Conservation (phyloP, 92 coral and sea anemone species). For the Epizoanthus fatuus region DNA sequence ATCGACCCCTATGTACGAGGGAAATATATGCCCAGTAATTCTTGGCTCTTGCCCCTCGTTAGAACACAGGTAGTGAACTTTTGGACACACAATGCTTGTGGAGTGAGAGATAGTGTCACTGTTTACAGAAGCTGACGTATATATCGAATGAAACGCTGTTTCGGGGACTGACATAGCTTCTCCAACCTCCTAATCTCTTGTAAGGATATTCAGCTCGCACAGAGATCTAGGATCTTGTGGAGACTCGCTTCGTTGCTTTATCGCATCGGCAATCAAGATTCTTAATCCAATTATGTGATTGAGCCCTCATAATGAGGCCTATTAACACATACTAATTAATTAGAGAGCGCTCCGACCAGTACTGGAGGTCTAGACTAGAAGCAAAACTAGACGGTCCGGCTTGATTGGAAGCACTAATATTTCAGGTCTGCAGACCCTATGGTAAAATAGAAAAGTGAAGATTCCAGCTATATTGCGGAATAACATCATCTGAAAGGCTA, state of each 20-base stretch:
- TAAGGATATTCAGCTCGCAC: slow-evolving; percentile 22
- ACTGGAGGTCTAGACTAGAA: background rate
- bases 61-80: background rate
- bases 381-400: background rate
- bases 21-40: background rate
- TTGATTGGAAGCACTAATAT: background rate
- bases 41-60: background rate
- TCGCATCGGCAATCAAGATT: slow-evolving; percentile 66
- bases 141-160: background rate
- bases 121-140: slow-evolving; percentile 3
- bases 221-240: slow-evolving; percentile 21
- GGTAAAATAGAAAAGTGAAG: background rate
- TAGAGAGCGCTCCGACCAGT: slow-evolving; percentile 15
- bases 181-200: slow-evolving; percentile 2
- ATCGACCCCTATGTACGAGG: slow-evolving; percentile 38
- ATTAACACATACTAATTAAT: slow-evolving; percentile 84
- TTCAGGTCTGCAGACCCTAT: background rate
- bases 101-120: background rate
- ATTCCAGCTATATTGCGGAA: background rate
- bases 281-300: slow-evolving; percentile 82
- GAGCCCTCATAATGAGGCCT: slow-evolving; percentile 74
- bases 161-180: slow-evolving; percentile 20
- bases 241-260: slow-evolving; percentile 57
- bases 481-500: slow-evolving; percentile 36
- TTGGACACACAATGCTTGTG: slow-evolving; percentile 7